Conservation (phyloP, 92 coral and sea anemone genomes). For the Chrysogorgia sp. region DNA sequence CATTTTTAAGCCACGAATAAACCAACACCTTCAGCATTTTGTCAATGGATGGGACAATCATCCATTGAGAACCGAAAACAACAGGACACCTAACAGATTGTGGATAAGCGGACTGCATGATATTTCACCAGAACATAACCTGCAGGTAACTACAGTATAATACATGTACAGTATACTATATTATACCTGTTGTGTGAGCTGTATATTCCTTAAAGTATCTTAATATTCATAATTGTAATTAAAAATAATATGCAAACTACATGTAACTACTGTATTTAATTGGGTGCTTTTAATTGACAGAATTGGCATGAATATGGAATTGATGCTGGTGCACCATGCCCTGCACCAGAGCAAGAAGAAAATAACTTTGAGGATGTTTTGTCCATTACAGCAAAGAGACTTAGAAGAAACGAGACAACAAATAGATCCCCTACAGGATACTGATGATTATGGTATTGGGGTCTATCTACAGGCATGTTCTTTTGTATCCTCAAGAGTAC, state of each 20-base stretch:
- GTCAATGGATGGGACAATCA: constrained; percentile 21
- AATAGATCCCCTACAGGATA: constrained; percentile 17
- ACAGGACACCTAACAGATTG: constrained; percentile 10
- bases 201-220: too few relatives aligned
- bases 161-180: background rate
- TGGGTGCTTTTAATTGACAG: too few relatives aligned
- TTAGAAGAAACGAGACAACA: background rate
- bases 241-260: too few relatives aligned
- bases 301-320: too few relatives aligned
- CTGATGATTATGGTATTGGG: constrained; percentile 19
- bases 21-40: constrained; percentile 9
- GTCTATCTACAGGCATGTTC: constrained; percentile 11
- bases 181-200: background rate
- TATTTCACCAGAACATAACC: too few relatives aligned
- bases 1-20: background rate
- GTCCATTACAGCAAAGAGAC: too few relatives aligned
- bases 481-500: constrained; percentile 10
- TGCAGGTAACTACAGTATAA: too few relatives aligned
- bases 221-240: too few relatives aligned
- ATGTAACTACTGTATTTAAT: too few relatives aligned
- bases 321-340: background rate
- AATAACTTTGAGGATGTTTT: constrained; percentile 1
- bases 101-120: background rate
- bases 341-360: background rate
- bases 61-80: constrained; percentile 14